Percentiles rank a stretch among this genome's conserved stretches.
Conservation (phyloP, 2,888 invertebrate species). For the Tipula helvola region DNA sequence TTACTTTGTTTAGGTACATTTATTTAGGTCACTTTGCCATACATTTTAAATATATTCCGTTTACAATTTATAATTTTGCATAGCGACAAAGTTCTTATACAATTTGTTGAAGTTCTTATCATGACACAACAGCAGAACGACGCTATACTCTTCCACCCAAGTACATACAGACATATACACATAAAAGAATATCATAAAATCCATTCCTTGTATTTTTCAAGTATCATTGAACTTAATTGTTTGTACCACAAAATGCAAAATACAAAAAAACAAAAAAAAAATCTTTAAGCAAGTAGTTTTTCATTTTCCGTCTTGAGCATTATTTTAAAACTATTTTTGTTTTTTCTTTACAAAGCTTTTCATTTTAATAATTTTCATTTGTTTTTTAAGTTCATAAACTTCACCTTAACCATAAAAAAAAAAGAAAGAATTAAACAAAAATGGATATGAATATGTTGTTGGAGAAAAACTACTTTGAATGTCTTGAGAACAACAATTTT, state of each 20-base stretch:
- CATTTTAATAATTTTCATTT: not conserved
- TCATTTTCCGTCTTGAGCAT: not conserved
- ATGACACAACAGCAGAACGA: not conserved
- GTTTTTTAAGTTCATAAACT: not conserved
- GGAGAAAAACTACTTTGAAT: not conserved
- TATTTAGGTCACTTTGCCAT: not conserved
- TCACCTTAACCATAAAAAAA: not conserved
- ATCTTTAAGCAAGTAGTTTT: slow-evolving; percentile 4
- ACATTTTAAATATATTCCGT: not conserved
- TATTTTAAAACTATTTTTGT: not conserved
- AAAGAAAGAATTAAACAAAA: not conserved
- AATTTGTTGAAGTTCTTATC: not conserved
- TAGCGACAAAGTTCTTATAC: not conserved
- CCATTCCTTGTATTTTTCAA: not conserved
- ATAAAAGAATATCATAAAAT: not conserved
- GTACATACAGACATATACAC: not conserved
- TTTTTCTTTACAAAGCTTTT: not conserved
- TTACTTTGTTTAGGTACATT: too few species aligned
- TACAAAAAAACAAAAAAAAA: not conserved
- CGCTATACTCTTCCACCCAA: not conserved
- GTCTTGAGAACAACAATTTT: not conserved
- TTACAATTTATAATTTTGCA: not conserved
- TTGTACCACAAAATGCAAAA: not conserved
- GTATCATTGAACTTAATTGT: slow-evolving; percentile 4
- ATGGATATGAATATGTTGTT: not conserved